Conservation (phyloP, 2,888 invertebrate genomes). For the Thysanoteuthis rhombus region DNA sequence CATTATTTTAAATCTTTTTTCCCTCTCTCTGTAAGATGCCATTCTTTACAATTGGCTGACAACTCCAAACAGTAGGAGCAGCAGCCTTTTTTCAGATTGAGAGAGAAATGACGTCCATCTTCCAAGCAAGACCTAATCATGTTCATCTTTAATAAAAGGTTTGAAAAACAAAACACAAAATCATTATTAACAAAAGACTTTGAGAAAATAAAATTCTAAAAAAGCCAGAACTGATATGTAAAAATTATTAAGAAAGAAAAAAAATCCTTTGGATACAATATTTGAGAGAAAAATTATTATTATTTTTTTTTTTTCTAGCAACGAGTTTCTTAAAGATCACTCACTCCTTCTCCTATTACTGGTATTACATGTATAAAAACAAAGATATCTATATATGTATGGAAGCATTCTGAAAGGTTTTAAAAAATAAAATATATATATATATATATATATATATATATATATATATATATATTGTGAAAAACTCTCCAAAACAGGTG, state of each 20-base stretch:
- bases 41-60: not conserved
- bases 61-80: not conserved
- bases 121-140: not conserved
- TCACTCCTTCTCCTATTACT: not conserved
- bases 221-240: not conserved
- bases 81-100: not conserved
- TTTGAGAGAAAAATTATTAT: not conserved
- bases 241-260: not conserved
- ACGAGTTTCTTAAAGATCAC: not conserved
- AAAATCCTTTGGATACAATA: not conserved
- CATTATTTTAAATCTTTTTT: not conserved
- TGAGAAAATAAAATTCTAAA: not conserved
- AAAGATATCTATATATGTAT: not conserved
- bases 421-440: not conserved
- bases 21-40: not conserved
- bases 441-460: not conserved
- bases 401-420: not conserved
- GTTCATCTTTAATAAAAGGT: not conserved
- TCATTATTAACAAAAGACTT: not conserved
- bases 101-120: not conserved
- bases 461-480: not conserved
- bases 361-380: slow-evolving; percentile 14
- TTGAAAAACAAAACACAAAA: not conserved
- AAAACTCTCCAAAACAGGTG: not conserved
- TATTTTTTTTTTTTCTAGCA: not conserved